phyloP scores from a whole-genome alignment of 2,797 vertebrate genomes.

The Eulemur mongoz region DNA sequence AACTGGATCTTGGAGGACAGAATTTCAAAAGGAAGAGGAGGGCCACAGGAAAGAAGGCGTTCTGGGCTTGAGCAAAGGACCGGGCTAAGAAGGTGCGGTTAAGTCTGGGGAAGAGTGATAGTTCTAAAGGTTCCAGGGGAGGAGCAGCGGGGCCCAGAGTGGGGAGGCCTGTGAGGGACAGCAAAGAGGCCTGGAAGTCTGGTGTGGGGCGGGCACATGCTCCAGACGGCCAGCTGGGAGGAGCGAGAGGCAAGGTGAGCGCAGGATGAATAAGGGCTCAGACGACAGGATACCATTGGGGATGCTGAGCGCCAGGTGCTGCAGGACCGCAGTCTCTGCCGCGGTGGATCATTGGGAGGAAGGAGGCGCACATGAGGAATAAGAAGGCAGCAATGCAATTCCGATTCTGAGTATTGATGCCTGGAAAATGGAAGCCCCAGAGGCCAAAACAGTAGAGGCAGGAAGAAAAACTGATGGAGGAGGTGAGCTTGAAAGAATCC shows the following conservation, averaged over 20 bases:
- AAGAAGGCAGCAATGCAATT: accelerated
- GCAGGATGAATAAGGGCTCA: background rate
- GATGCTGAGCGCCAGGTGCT: background rate
- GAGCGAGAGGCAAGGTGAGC: background rate
- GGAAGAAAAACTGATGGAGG: background rate
- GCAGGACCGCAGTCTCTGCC: accelerated
- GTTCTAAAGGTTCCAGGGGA: too few species aligned
- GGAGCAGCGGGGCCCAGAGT: background rate
- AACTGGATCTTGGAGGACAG: background rate
- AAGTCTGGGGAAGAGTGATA: background rate
- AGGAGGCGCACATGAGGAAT: accelerated
- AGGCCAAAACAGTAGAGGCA: background rate
- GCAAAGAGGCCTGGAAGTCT: background rate
- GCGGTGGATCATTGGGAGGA: background rate
- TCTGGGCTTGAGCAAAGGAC: background rate
- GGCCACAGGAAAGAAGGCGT: background rate
- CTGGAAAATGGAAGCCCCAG: accelerated
- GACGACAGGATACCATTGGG: accelerated
- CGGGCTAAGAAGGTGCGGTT: background rate
- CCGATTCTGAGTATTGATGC: background rate
- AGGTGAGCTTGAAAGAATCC: background rate
- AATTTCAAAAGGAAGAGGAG: background rate
- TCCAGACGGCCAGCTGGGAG: background rate
- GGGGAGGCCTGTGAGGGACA: background rate
- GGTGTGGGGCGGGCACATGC: too few species aligned